Evolutionary conservation across 2,113 vertebrate genomes (phyloP).

Genomic region (Orcinus orca): DNA sequence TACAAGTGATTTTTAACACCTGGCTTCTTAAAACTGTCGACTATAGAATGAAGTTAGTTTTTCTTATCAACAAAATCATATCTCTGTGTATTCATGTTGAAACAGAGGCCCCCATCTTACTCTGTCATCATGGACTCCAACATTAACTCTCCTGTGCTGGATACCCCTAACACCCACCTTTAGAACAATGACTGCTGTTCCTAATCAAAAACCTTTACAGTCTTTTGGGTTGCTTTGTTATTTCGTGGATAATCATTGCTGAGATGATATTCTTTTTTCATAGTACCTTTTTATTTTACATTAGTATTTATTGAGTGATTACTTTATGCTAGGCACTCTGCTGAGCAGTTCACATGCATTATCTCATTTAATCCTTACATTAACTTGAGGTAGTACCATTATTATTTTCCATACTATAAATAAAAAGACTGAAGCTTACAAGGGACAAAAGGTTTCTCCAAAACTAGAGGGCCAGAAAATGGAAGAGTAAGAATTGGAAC

Average conservation of each 20-base stretch:
- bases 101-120: not conserved
- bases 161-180: not conserved
- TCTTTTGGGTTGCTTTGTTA: not conserved
- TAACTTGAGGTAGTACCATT: conserved; percentile 68
- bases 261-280: not conserved
- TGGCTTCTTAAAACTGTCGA: not conserved
- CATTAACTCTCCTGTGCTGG: not conserved
- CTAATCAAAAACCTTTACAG: not conserved
- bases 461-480: not conserved
- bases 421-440: not conserved
- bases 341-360: conserved; percentile 45
- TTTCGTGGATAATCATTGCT: not conserved
- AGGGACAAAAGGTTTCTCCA: not conserved
- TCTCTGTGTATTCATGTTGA: not conserved
- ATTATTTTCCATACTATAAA: conserved; percentile 28
- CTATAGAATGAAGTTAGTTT: not conserved
- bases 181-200: not conserved
- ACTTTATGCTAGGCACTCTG: conserved; percentile 54
- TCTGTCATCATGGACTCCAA: not conserved
- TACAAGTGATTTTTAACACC: not conserved
- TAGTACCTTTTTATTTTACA: not conserved
- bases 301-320: not conserved
- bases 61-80: not conserved
- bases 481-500: not conserved
- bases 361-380: not conserved